phyloP scores from a whole-genome alignment of 1,140 invertebrate species.

The Pogonomyrmex californicus region DNA sequence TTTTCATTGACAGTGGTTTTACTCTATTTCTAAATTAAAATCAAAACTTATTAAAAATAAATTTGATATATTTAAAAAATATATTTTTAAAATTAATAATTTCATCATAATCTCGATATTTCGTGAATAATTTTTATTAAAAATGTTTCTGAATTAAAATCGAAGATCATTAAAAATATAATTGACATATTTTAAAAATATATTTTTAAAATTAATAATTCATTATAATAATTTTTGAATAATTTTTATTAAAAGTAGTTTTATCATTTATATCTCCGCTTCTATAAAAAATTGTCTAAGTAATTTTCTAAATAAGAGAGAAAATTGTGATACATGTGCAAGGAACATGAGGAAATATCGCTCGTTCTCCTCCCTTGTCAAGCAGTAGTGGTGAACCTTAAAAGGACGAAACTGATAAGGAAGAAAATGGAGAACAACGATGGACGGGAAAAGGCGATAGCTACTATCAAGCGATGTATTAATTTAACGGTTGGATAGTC shows the following conservation, averaged over 20 bases:
- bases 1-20: too few species aligned
- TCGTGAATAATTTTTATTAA: too few species aligned
- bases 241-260: neutral
- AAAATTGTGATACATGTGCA: neutral
- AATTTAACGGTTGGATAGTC: conserved; percentile 42
- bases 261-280: neutral
- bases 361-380: neutral
- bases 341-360: conserved; percentile 15
- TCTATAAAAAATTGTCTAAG: neutral
- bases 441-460: neutral
- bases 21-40: too few species aligned
- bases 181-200: neutral
- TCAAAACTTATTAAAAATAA: too few species aligned
- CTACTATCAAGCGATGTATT: conserved; percentile 44
- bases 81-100: too few species aligned
- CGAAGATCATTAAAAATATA: neutral
- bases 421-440: conserved; percentile 10
- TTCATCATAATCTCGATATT: too few species aligned
- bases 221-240: neutral
- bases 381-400: conserved; percentile 18
- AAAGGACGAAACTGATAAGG: conserved; percentile 2
- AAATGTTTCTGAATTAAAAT: neutral
- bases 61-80: too few species aligned
- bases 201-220: neutral
- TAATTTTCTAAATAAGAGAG: neutral